Percentiles rank a stretch among this genome's conserved stretches.
phyloP scores from a whole-genome alignment of 2,888 invertebrate species.

The Lycia hirtaria region DNA sequence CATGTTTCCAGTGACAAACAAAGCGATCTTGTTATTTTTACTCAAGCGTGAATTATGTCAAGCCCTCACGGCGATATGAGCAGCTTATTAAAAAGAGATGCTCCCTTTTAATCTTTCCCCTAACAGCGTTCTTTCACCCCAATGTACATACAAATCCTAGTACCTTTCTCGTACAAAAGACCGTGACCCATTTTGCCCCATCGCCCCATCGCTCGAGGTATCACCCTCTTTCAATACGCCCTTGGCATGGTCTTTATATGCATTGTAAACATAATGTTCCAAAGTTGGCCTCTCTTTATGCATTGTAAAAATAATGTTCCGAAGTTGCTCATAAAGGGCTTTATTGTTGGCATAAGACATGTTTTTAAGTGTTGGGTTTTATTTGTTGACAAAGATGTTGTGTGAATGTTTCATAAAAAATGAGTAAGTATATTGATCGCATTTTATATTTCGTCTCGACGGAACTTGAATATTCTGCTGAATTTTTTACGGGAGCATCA shows the following conservation, averaged over 20 bases:
- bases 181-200: conserved; percentile 71
- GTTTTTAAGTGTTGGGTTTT: conserved; percentile 19
- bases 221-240: conserved; percentile 62
- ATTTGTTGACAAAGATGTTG: conserved; percentile 22
- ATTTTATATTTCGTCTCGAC: conserved; percentile 2
- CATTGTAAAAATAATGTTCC: conserved; percentile 28
- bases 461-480: background rate
- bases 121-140: conserved; percentile 17
- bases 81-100: conserved; percentile 24
- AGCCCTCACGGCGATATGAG: conserved; percentile 9
- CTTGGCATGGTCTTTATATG: conserved; percentile 30
- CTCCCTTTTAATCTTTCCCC: conserved; percentile 21
- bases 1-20: no score
- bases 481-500: background rate
- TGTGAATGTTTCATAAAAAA: conserved; percentile 1
- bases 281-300: conserved; percentile 24
- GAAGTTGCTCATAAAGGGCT: conserved; percentile 20
- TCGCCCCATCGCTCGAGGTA: conserved; percentile 53
- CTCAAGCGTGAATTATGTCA: conserved; percentile 8
- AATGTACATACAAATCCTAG: conserved; percentile 31
- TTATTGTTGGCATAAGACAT: conserved; percentile 25
- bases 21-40: background rate
- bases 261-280: conserved; percentile 24
- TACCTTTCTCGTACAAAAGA: conserved; percentile 56
- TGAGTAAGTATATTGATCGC: background rate